These are phyloP conservation scores for Tetragonisca angustula DNA, from an alignment of 2,888 invertebrate genomes.

Conservation along the genomic window DNA sequence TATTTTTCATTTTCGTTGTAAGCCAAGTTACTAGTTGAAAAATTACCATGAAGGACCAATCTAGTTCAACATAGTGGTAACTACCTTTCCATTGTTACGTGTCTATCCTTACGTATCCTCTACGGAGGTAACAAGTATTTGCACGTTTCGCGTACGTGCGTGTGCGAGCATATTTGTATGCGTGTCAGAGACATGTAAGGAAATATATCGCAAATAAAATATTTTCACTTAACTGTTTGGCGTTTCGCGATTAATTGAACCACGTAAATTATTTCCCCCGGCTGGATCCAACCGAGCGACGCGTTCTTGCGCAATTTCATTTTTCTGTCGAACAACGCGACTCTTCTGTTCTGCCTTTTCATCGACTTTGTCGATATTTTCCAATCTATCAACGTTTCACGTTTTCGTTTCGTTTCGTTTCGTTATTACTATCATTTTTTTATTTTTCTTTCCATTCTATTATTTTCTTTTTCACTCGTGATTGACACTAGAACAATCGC, in stretches of 20 bases:
- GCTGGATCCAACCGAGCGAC: not conserved
- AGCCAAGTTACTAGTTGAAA: not conserved
- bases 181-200: conserved; percentile 24
- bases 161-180: not conserved
- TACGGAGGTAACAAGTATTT: not conserved
- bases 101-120: conserved; percentile 34
- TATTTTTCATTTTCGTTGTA: not conserved
- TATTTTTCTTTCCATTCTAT: not conserved
- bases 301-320: not conserved
- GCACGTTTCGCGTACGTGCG: not conserved
- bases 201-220: conserved; percentile 42
- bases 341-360: not conserved
- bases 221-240: conserved; percentile 40
- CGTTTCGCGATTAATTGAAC: not conserved
- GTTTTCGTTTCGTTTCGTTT: too few relatives aligned
- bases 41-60: conserved; percentile 74
- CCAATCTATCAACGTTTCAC: not conserved
- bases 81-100: conserved; percentile 52
- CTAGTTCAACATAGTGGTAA: conserved; percentile 68
- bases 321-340: not conserved
- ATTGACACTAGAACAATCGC: not conserved
- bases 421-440: not conserved
- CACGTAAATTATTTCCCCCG: not conserved
- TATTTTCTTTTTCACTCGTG: too few relatives aligned
- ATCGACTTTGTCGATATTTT: not conserved